Evolutionary conservation across 2,888 invertebrate species (phyloP), one percentile per base, ranked within the genome.

Genomic region (Apamea sordens): DNA sequence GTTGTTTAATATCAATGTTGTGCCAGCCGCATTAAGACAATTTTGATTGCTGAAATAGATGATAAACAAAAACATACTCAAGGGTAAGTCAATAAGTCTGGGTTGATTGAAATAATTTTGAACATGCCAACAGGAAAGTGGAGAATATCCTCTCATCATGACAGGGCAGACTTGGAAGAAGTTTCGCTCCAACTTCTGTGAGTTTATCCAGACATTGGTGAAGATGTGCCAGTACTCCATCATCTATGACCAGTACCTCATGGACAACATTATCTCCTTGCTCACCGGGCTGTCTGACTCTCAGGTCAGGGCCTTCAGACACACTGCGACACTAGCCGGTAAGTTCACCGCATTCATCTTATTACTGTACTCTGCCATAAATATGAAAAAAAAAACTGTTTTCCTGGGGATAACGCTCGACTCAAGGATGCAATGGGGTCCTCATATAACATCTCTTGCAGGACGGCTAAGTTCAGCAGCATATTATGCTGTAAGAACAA

Each of bases 151-250:
- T 0, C 97, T 99, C 24, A 99, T 99, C 89, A 99, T 99, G 98
- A 98, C 99, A 11, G 99, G 99, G 0, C 99, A 99, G 90, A 98
- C 98, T 73, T 99, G 99, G 99, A 99, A 99, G 95, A 99, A 99
- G 95, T 99, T 99, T 93, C 98, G 99, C 75, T 97, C 98, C 80
- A 99, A 99, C 95, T 99, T 99, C 94, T 99, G 99, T 93, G 99
- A 99, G 94, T 99, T 99, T 96, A 99, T 99, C 13, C 99, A 99
- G 95, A 98, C 99, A 0, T 97, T 99, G 80, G 99, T 99, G 69
- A 98, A 99, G 87, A 99, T 99, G 96, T 99, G 99, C 93, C 99
- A 99, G 94, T 99, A 99, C 96, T 99, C 99, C 74, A 99, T 99
- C 87, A 99, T 99, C 92, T 99, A 99, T 91, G 99, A 99, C 96